A percentile compares a stretch with the other conserved stretches of the same genome.
These are phyloP conservation scores for Podabrus alpinus DNA, from an alignment of 2,888 invertebrate genomes.

Conservation along the genomic window DNA sequence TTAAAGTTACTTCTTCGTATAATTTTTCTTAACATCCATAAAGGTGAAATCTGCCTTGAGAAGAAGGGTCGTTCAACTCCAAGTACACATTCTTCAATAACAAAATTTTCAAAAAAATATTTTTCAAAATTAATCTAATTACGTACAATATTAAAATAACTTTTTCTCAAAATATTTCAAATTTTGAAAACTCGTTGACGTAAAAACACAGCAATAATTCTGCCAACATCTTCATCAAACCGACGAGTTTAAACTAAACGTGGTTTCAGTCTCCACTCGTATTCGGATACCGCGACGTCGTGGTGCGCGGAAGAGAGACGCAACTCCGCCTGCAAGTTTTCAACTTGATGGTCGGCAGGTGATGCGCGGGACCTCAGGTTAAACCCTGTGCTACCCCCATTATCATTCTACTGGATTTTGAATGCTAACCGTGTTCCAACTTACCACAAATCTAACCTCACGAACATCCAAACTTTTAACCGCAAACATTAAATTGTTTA, in stretches of 20 bases:
- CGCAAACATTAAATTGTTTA: not conserved
- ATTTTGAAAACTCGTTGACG: slow-evolving; percentile 7
- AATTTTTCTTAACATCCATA: slow-evolving; percentile 2
- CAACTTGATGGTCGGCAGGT: slow-evolving; percentile 37
- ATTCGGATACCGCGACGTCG: slow-evolving; percentile 33
- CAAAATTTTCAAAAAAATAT: not conserved
- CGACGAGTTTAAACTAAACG: slow-evolving; percentile 24
- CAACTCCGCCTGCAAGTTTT: slow-evolving; percentile 30
- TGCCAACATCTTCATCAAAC: slow-evolving; percentile 1
- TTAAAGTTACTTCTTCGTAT: slow-evolving; percentile 6
- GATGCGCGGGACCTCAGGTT: slow-evolving; percentile 40
- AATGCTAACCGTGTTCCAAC: slow-evolving; percentile 27
- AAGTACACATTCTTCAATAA: not conserved
- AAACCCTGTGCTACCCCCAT: slow-evolving; percentile 32
- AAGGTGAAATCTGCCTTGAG: slow-evolving; percentile 7
- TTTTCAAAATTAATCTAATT: not conserved
- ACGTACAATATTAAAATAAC: not conserved
- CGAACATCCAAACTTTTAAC: not conserved
- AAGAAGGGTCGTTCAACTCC: slow-evolving; percentile 10
- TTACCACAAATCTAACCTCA: not conserved
- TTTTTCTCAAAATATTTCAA: not conserved
- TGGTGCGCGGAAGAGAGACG: slow-evolving; percentile 35
- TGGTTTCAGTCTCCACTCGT: slow-evolving; percentile 17
- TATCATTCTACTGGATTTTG: slow-evolving; percentile 25
- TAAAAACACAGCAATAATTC: not conserved